Percentiles rank a stretch among this genome's conserved stretches.
Evolutionary conservation across 2,797 vertebrate genomes (phyloP).

Genomic region (Gallirallus australis): DNA sequence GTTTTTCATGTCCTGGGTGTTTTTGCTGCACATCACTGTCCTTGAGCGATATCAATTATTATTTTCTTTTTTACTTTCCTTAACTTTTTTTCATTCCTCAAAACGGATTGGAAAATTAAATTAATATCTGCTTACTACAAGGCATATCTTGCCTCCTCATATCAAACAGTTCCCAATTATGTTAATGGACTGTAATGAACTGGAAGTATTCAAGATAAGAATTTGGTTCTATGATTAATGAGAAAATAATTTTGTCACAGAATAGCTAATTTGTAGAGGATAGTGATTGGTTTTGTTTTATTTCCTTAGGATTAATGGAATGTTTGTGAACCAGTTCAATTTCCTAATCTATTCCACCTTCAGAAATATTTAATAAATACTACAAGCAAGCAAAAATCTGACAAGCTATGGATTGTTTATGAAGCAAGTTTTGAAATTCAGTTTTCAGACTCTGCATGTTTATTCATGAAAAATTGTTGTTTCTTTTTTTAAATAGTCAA

Average conservation of each 20-base stretch:
- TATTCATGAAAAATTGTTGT: background rate
- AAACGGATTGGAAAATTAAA: background rate
- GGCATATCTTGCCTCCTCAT: background rate
- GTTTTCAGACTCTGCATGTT: background rate
- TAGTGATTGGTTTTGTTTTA: background rate
- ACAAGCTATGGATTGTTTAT: background rate
- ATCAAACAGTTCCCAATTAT: constrained; percentile 3
- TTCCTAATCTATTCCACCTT: background rate
- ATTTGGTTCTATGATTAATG: constrained; percentile 37
- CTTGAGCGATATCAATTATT: background rate
- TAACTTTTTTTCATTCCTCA: background rate
- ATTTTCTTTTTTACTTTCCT: background rate
- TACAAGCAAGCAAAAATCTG: background rate
- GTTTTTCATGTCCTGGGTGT: background rate
- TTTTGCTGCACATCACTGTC: background rate
- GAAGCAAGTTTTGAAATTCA: background rate
- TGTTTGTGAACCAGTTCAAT: background rate
- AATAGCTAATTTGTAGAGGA: constrained; percentile 13
- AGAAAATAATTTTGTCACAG: constrained; percentile 38
- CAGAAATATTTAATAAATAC: background rate
- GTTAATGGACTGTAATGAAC: constrained; percentile 26
- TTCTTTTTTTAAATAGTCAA: background rate
- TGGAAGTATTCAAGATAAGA: background rate
- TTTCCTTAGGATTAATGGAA: background rate
- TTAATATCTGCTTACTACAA: background rate